Evolutionary conservation across 2,888 invertebrate species (phyloP), one percentile per base, ranked within the genome.

Genomic region (Patella caerulea): DNA sequence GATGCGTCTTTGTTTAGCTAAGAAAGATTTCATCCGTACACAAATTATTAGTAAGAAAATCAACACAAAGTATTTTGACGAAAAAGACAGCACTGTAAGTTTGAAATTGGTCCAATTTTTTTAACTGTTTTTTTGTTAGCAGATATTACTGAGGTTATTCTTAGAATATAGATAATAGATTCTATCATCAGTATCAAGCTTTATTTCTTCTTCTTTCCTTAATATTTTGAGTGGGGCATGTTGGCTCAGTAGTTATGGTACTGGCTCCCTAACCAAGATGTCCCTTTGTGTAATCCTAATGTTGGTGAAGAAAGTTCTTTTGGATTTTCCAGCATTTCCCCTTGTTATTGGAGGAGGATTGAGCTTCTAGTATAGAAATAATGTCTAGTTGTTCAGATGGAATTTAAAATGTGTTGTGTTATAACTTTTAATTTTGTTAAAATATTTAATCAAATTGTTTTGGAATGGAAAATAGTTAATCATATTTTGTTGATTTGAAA

Each of bases 21-120:
- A 97, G 89, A 96, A 98, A 88, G 99, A 99, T 92, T 98, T 96
- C 91, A 95, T 99, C 82, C 95, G 99, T 52, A 98, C 98, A 9
- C 98, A 98, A 91, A 99, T 99, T 82, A 99, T 99, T 88, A 97
- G 98, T 1, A 99, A 99, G 92, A 99, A 99, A 92, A 98, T 99
- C 84, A 98, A 95, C 91, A 95, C 96, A 0, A 98, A 97, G 92
- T 98, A 98, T 92, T 99, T 99, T 92, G 97, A 97, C 78, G 97
- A 98, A 85, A 95, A 95, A 81, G 87, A 88, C n/a, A 94, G 95
- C 69, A 94, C 94, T 90, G 95, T 92, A 84, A 85, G 86, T 82
- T 24, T 55, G 11, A 24, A 69, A 19, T 69, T 19, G 17, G 12
- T 69, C 24, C 15, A 12, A 69, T 69, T 29, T 69, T 69, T 12